Evolutionary conservation across 2,113 vertebrate genomes (phyloP).

Genomic region (Canis aureus): DNA sequence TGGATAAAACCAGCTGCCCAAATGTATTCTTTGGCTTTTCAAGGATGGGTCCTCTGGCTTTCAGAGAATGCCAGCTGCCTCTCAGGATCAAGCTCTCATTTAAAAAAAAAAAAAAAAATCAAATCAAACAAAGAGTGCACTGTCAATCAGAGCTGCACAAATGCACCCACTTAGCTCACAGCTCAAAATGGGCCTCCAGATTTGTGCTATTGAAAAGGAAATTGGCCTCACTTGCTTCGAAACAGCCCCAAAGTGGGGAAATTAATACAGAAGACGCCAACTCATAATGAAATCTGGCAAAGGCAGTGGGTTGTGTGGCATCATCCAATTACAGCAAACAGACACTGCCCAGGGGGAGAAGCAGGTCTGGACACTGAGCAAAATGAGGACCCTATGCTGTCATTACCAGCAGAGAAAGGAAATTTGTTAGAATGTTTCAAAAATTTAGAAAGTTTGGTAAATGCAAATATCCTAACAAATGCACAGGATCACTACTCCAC

Average conservation of each 20-base stretch:
- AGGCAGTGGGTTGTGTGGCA: constrained; percentile 65
- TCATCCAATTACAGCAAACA: constrained; percentile 80
- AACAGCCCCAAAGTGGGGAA: constrained; percentile 79
- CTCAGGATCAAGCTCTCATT: constrained; percentile 76
- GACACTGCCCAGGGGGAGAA: constrained; percentile 65
- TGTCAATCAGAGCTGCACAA: constrained; percentile 76
- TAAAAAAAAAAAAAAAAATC: constrained; percentile 63
- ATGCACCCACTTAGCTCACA: constrained; percentile 80
- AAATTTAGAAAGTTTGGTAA: constrained; percentile 62
- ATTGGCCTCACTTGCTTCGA: constrained; percentile 79
- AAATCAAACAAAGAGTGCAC: constrained; percentile 78
- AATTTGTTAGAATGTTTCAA: constrained; percentile 64
- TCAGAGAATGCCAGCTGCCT: constrained; percentile 79
- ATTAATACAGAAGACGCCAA: constrained; percentile 77
- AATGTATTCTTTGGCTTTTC: constrained; percentile 64
- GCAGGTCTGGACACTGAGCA: constrained; percentile 70
- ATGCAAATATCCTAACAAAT: constrained; percentile 51
- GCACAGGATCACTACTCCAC: background rate
- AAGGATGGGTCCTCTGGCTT: constrained; percentile 71
- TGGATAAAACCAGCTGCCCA: constrained; percentile 66
- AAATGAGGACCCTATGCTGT: constrained; percentile 69
- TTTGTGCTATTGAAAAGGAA: constrained; percentile 81
- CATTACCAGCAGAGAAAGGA: constrained; percentile 53
- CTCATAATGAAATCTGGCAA: constrained; percentile 79
- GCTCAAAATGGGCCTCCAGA: constrained; percentile 76